phyloP scores from a whole-genome alignment of 2,113 vertebrate species.

The Cyanoderma ruficeps region DNA sequence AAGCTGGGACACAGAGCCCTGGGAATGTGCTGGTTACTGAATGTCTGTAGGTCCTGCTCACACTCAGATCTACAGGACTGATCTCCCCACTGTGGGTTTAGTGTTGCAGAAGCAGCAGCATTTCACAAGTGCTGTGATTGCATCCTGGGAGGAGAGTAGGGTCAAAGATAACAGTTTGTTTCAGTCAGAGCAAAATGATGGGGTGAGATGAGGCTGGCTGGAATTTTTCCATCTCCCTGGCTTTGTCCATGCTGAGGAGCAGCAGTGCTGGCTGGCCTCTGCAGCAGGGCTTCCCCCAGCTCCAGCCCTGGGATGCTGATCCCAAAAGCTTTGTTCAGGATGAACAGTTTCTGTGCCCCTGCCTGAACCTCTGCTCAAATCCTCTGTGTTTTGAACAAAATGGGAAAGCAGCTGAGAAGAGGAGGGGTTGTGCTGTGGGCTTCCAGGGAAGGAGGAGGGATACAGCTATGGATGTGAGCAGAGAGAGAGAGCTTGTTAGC shows the following conservation, averaged over 20 bases:
- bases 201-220: background rate
- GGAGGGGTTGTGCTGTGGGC: background rate
- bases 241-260: background rate
- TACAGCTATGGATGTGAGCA: background rate
- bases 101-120: background rate
- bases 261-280: background rate
- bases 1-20: background rate
- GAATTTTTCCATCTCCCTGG: background rate
- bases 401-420: background rate
- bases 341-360: background rate
- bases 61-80: rapidly evolving
- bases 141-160: background rate
- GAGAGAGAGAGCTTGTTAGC: background rate
- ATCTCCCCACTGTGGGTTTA: background rate
- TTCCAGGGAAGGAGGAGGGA: background rate
- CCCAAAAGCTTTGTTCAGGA: background rate
- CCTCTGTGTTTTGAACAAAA: background rate
- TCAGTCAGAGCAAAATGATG: background rate
- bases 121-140: background rate
- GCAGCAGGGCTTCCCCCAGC: background rate
- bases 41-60: background rate
- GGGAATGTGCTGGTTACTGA: rapidly evolving
- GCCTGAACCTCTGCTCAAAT: background rate
- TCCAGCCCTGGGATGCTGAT: rapidly evolving
- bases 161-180: background rate